Evolutionary conservation across 2,797 vertebrate species (phyloP), one percentile per base, ranked within the genome.

Genomic region (Adrianichthys oophorus): DNA sequence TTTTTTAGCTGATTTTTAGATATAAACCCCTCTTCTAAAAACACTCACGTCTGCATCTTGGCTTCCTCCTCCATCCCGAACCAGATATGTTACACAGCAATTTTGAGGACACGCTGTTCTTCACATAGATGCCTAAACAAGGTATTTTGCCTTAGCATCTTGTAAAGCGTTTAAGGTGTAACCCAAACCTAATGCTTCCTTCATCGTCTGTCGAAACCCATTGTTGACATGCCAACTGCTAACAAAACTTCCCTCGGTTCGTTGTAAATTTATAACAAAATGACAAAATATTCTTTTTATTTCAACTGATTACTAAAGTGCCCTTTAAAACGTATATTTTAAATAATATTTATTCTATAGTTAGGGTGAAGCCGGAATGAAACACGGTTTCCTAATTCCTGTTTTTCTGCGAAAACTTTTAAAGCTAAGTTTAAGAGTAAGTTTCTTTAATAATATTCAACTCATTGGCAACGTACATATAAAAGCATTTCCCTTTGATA

Each of bases 61-160:
- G 49, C 50, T 56, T 60, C 82, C 56, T 87, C 83, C 0, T 84
- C 85, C 68, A 86, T 84, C 40, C 5, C 73, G 63, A 57, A 10
- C 44, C 21, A 0, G 13, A 1, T 54, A 1, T 56, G n/a, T 65
- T 76, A 72, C 26, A 53, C 4, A 0, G 15, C 48, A 51, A 50
- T 56, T 70, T 48, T 43, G 40, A 19, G 4, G 41, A 19, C 15
- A n/a, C 23, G 48, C 48, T 68, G 48, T 69, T 81, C 50, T 65
- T 55, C 56, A 73, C 41, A 62, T 15, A 65, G 7, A 55, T 63
- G 41, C 47, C 58, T 68, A 70, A 79, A 59, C 46, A 78, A 14
- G 18, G 32, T 59, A n/a, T 66, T 80, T 72, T 61, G 48, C 49
- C 50, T 70, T 68, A 66, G 74, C 79, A 87, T 87, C 67, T 84